phyloP scores from a whole-genome alignment of 2,797 vertebrate species.

The Scolopax bukidnonensis region DNA sequence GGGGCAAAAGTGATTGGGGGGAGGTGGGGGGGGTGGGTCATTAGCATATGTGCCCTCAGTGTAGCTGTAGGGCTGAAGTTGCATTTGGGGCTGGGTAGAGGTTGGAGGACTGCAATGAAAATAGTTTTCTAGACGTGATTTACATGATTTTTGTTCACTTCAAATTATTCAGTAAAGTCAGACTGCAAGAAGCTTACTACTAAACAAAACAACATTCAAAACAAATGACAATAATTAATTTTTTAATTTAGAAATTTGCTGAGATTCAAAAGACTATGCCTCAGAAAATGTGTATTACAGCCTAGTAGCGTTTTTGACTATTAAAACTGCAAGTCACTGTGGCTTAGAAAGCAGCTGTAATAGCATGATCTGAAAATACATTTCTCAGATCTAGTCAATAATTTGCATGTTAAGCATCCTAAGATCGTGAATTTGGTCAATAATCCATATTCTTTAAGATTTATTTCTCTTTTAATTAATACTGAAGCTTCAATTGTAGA shows the following conservation, averaged over 20 bases:
- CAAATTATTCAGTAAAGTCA: background rate
- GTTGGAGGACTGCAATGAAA: background rate
- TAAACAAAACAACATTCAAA: background rate
- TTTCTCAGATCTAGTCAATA: constrained; percentile 7
- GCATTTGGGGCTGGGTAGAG: background rate
- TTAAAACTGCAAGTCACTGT: constrained; percentile 21
- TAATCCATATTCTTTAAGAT: constrained; percentile 15
- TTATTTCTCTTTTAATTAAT: constrained; percentile 50
- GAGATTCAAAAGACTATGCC: background rate
- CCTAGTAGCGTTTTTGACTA: background rate
- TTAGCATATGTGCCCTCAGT: background rate
- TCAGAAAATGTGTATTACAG: background rate
- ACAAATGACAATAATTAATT: background rate
- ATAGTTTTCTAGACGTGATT: background rate
- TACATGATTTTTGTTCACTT: background rate
- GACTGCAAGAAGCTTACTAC: background rate
- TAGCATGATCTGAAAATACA: constrained; percentile 8
- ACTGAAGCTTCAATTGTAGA: background rate
- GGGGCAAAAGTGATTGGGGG: background rate
- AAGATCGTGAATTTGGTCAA: background rate
- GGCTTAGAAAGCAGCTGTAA: constrained; percentile 14
- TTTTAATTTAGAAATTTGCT: background rate
- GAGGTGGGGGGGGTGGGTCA: background rate
- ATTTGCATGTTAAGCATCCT: constrained; percentile 22
- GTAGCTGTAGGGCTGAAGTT: background rate